These are phyloP conservation scores for Cephalopterus ornatus DNA, from an alignment of 2,113 vertebrate genomes.

Conservation along the genomic window DNA sequence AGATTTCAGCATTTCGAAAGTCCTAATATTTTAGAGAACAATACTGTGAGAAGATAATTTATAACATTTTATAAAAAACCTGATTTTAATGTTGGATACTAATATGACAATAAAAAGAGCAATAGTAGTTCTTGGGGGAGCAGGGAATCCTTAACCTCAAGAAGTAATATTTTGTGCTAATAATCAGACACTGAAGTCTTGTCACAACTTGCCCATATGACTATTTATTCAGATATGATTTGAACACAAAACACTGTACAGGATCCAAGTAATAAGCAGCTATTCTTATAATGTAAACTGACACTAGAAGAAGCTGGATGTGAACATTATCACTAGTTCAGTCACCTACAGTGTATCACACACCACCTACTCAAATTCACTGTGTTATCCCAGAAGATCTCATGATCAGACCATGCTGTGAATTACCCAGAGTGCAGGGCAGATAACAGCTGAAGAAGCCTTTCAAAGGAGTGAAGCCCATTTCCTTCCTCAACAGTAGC, in stretches of 20 bases:
- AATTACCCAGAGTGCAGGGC: neutral
- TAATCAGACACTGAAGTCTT: neutral
- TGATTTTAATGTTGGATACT: neutral
- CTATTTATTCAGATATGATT: neutral
- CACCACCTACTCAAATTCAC: neutral
- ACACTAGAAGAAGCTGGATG: neutral
- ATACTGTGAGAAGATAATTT: neutral
- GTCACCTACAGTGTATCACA: neutral
- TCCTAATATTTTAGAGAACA: neutral
- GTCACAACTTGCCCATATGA: neutral
- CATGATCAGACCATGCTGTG: neutral
- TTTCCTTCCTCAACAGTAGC: neutral
- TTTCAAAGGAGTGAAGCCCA: neutral
- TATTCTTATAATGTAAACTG: neutral
- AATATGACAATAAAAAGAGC: neutral
- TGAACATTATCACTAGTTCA: neutral
- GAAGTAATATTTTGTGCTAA: neutral
- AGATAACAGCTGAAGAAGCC: neutral
- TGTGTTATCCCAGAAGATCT: neutral
- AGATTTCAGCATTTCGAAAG: neutral
- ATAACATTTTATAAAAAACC: neutral
- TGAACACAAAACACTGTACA: neutral
- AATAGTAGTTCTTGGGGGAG: neutral
- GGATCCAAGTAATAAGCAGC: neutral
- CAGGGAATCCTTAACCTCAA: neutral